Evolutionary conservation across 2,797 vertebrate species (phyloP).

Genomic region (Prunella strophiata): DNA sequence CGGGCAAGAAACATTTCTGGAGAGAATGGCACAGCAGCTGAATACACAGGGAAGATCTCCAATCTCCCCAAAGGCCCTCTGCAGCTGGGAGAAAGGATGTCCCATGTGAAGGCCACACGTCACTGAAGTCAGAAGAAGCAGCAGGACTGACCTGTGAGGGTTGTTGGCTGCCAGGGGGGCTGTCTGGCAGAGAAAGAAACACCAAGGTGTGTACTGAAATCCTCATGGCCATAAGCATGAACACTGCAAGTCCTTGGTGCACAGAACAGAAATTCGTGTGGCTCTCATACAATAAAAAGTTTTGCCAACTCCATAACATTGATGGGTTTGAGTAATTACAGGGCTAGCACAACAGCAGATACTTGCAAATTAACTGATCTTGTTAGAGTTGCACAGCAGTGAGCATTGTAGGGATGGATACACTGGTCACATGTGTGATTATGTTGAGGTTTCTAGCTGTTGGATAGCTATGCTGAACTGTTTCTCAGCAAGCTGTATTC

Average conservation of each 20-base stretch:
- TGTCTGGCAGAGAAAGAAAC: neutral
- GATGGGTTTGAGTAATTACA: neutral
- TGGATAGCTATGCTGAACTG: neutral
- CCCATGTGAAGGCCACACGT: neutral
- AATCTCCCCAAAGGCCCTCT: neutral
- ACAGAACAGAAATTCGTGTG: neutral
- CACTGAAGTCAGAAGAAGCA: neutral
- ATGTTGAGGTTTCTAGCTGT: neutral
- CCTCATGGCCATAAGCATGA: neutral
- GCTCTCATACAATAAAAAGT: neutral
- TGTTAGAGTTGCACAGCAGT: neutral
- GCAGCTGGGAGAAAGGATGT: neutral
- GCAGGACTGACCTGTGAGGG: neutral
- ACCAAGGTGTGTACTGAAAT: accelerated
- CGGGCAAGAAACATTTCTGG: neutral
- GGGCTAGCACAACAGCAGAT: neutral
- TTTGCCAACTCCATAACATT: neutral
- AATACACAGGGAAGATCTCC: neutral
- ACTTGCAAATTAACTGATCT: neutral
- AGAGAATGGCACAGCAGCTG: neutral
- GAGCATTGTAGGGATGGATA: neutral
- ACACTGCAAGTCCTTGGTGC: neutral
- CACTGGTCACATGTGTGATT: neutral
- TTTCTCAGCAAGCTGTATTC: neutral
- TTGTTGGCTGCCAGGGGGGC: neutral